A percentile compares a stretch with the other conserved stretches of the same genome.
These are phyloP conservation scores for Drosophila borborema DNA, from an alignment of 2,888 invertebrate species.

Conservation along the genomic window DNA sequence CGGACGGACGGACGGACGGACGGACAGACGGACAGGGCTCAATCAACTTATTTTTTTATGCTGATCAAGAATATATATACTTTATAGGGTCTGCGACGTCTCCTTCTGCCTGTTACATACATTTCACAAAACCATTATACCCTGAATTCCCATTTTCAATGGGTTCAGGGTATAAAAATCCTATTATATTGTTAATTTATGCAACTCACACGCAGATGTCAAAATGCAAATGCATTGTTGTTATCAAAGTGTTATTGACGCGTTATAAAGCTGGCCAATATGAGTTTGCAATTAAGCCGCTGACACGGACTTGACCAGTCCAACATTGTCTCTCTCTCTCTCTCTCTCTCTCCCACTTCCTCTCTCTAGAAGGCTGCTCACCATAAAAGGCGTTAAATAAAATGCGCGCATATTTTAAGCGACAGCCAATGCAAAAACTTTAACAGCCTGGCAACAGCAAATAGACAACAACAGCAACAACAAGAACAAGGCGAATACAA, in stretches of 20 bases:
- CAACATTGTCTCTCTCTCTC: slow-evolving; percentile 5
- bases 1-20: too few species aligned
- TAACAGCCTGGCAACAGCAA: slow-evolving; percentile 39
- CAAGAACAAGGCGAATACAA: slow-evolving; percentile 14
- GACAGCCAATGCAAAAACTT: slow-evolving; percentile 64
- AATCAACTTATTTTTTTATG: too few species aligned
- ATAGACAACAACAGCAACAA: slow-evolving; percentile 32
- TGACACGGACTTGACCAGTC: slow-evolving; percentile 48
- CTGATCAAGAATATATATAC: too few species aligned
- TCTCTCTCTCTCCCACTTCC: not conserved
- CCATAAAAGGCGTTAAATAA: slow-evolving; percentile 64
- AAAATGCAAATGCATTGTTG: slow-evolving; percentile 14
- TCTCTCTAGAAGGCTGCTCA: not conserved
- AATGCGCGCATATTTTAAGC: slow-evolving; percentile 68
- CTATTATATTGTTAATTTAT: not conserved
- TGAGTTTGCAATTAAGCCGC: slow-evolving; percentile 56
- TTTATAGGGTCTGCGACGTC: too few species aligned
- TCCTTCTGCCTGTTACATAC: too few species aligned
- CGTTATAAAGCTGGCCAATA: slow-evolving; percentile 48
- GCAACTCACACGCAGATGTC: slow-evolving; percentile 7
- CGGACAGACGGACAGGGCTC: too few species aligned
- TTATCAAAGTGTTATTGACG: slow-evolving; percentile 30
- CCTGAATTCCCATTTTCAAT: too few species aligned
- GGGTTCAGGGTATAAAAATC: too few species aligned
- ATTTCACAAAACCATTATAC: too few species aligned